Base-by-base conservation (phyloP, 2,797 vertebrate genomes). In the Notolabrus celidotus region DNA sequence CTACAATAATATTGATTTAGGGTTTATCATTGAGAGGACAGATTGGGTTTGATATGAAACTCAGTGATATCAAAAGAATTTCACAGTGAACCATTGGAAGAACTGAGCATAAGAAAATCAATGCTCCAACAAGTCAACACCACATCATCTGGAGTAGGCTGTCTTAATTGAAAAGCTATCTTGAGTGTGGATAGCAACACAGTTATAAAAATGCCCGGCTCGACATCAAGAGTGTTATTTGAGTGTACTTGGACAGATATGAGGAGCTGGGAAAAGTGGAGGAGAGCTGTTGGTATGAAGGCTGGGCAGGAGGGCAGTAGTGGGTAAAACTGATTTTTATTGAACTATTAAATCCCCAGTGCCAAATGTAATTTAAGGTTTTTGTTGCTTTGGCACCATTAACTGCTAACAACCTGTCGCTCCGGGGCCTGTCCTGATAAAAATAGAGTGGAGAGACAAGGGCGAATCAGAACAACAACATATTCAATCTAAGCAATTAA, bases 321-420 rank as follows among this genome's bases (percentile, higher is more conserved):
- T 61, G 77, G 71, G 41, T 73, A 86, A 87, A 88, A 85, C 74
- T 0, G 79, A 84, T 84, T 89, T 86, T 86, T 82, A 90, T 84
- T 89, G 84, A 89, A 83, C 85, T 79, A 67, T 80, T 89, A 70
- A 84, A 84, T 88, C 88, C 73, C 74, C 33, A 16, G 73, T 82
- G 86, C 82, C 83, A 84, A 86, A 86, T 64, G 56, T 80, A 84
- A 92, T 92, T 89, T 81, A 50, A 79, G 80, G 74, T 62, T 83
- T 89, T 85, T 85, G 84, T 88, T 83, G 80, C 84, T 85, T 79
- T 81, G 71, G 85, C 75, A 74, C 76, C 75, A 91, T 92, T 89
- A 91, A 81, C 77, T 34, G 74, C 79, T 87, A 86, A 90, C 85
- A 80, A 74, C 33, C 60, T 41, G 63, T 77, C 62, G 63, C 80